A percentile compares a stretch with the other conserved stretches of the same genome.
Conservation (phyloP, 2,888 invertebrate species). For the Scelioninae gen. 1 region DNA sequence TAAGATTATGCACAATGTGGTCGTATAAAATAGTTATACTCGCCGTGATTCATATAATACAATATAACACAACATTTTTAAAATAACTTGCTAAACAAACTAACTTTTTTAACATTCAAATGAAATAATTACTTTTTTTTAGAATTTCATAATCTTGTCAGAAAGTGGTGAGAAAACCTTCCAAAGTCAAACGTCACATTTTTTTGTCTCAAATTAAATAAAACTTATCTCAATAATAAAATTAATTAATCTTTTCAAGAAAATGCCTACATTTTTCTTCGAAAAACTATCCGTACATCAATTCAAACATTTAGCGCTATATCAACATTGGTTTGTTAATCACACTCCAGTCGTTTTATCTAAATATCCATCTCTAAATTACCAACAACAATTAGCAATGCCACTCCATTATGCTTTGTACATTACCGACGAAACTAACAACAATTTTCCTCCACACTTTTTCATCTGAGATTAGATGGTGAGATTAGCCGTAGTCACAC, state of each 20-base stretch:
- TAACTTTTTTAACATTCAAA: too few relatives aligned
- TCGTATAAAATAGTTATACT: slow-evolving; percentile 16
- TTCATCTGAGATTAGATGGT: slow-evolving; percentile 24
- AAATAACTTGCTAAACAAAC: not conserved
- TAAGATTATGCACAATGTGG: slow-evolving; percentile 23
- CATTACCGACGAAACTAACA: slow-evolving; percentile 6
- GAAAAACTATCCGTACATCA: not conserved
- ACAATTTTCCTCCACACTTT: slow-evolving; percentile 18
- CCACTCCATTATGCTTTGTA: slow-evolving; percentile 12
- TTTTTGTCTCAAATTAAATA: too few relatives aligned
- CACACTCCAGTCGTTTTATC: not conserved
- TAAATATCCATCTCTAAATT: slow-evolving; percentile 13
- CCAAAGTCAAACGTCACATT: too few relatives aligned
- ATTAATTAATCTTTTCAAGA: too few relatives aligned
- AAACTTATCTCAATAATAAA: too few relatives aligned
- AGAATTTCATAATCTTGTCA: too few relatives aligned
- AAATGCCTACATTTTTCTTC: too few relatives aligned
- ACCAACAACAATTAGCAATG: not conserved
- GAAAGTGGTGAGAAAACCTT: too few relatives aligned
- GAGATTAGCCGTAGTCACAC: slow-evolving; percentile 15
- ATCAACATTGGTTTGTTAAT: slow-evolving; percentile 8
- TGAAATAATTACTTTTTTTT: too few relatives aligned
- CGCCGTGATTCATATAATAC: not conserved
- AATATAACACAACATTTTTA: not conserved
- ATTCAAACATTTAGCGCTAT: slow-evolving; percentile 5